These are phyloP conservation scores for Yponomeuta malinellus DNA, from an alignment of 2,888 invertebrate species.

Conservation along the genomic window DNA sequence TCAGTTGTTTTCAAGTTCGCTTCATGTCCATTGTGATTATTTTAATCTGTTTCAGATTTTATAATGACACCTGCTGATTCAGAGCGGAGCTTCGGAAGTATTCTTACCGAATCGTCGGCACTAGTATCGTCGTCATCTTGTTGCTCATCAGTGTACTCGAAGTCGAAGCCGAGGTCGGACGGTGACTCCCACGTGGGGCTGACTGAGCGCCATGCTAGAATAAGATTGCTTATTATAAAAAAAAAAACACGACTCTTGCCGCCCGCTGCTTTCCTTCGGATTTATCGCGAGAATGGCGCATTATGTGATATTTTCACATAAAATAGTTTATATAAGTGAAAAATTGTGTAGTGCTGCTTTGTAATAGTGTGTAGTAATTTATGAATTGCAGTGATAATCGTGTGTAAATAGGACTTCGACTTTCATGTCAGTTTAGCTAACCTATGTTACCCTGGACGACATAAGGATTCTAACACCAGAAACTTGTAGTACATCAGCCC, in stretches of 20 bases:
- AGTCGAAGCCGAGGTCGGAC: conserved; percentile 82
- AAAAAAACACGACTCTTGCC: conserved; percentile 32
- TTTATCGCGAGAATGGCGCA: conserved; percentile 73
- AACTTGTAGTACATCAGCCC: too few species aligned
- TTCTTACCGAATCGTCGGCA: conserved; percentile 87
- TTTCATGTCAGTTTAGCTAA: conserved; percentile 36
- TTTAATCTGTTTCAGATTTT: too few species aligned
- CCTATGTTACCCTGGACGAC: too few species aligned
- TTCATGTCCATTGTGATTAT: too few species aligned
- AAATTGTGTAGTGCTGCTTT: conserved; percentile 68
- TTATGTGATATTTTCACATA: conserved; percentile 71
- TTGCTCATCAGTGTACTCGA: conserved; percentile 91
- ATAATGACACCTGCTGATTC: too few species aligned
- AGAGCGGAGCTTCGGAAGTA: not conserved
- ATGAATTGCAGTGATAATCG: conserved; percentile 65
- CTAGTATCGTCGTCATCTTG: conserved; percentile 95
- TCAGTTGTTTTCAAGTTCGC: too few species aligned
- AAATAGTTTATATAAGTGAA: conserved; percentile 67
- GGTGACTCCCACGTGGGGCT: conserved; percentile 88
- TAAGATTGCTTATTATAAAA: not conserved
- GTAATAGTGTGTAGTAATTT: conserved; percentile 67
- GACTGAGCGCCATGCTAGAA: conserved; percentile 55
- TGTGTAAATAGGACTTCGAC: conserved; percentile 68
- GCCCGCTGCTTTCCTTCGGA: conserved; percentile 67
- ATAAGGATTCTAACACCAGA: too few species aligned